Base-by-base conservation (phyloP, 2,113 vertebrate species). In the Xiphorhynchus elegans region DNA sequence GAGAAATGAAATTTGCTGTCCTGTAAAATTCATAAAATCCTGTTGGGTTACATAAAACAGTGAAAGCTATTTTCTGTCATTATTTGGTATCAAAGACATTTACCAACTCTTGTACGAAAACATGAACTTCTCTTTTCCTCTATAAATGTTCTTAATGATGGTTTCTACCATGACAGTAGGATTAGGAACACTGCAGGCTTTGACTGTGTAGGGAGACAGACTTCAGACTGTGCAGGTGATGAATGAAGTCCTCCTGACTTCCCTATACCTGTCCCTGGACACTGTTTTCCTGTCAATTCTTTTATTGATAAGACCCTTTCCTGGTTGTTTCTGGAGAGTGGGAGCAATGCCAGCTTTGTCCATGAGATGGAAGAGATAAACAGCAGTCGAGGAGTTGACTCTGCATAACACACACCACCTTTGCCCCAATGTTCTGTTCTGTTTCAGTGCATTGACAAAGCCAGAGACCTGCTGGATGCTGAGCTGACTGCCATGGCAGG, bases 401-500 rank as follows among this genome's bases (percentile, higher is more conserved):
- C 17, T 23, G 35, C 31, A 17, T 49, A 26, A 88, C 80, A 50
- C 56, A 7, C 17, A 15, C 12, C 64, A 42, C 37, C 6, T 92
- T 92, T 86, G 15, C 44, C 26, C 21, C 53, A 44, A 87, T 35
- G 15, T 35, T 68, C 66, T 58, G 10, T 60, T 95, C 28, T 89
- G 1, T 97, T 78, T 67, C 82, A 99, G 99, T 99, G 99, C 93
- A 99, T 99, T n/a, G 99, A 99, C 97, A 99, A 99, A 97, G 99
- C 99, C 84, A 98, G 99, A 97, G 99, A 99, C 96, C 98, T 99
- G 55, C 97, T 99, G 91, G 99, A 99, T 74, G 99, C 99, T 2
- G 99, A 99, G 96, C 97, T 99, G 87, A 99, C 99, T 0, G 99
- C 99, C 47, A 99, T 99, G 99, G 99, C 99, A 29, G 99, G 99